Conservation (phyloP, 2,797 vertebrate species). For the Myripristis jacobus region DNA sequence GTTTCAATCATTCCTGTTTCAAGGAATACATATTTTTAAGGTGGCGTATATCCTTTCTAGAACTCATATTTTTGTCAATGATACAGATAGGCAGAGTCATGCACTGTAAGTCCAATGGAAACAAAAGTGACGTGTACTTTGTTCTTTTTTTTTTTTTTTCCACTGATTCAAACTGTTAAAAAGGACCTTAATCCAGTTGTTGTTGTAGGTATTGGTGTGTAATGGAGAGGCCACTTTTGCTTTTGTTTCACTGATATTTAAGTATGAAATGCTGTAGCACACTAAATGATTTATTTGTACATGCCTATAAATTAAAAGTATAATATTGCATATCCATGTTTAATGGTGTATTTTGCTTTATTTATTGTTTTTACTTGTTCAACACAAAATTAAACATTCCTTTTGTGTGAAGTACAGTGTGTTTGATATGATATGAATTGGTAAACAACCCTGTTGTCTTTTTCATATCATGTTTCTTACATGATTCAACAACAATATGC, state of each 20-base stretch:
- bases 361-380: constrained; percentile 15
- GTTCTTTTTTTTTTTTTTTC: constrained; percentile 38
- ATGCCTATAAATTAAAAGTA: constrained; percentile 72
- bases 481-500: not conserved
- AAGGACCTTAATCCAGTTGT: constrained; percentile 45
- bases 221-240: constrained; percentile 68
- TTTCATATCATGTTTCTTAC: not conserved
- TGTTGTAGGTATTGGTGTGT: constrained; percentile 30
- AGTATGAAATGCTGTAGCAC: constrained; percentile 76
- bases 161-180: constrained; percentile 48
- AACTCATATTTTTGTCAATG: constrained; percentile 55
- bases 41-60: constrained; percentile 59
- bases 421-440: constrained; percentile 8
- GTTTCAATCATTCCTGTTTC: constrained; percentile 85
- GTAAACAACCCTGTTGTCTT: not conserved
- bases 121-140: constrained; percentile 41
- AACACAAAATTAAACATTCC: constrained; percentile 2
- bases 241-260: constrained; percentile 76
- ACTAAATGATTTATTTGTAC: constrained; percentile 56
- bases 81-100: constrained; percentile 63
- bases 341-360: constrained; percentile 17
- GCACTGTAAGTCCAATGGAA: constrained; percentile 73
- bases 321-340: constrained; percentile 32
- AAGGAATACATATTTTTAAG: constrained; percentile 82
- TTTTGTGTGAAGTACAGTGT: constrained; percentile 2